These are phyloP conservation scores for Myotis davidii DNA, from an alignment of 2,113 vertebrate genomes.

Conservation along the genomic window DNA sequence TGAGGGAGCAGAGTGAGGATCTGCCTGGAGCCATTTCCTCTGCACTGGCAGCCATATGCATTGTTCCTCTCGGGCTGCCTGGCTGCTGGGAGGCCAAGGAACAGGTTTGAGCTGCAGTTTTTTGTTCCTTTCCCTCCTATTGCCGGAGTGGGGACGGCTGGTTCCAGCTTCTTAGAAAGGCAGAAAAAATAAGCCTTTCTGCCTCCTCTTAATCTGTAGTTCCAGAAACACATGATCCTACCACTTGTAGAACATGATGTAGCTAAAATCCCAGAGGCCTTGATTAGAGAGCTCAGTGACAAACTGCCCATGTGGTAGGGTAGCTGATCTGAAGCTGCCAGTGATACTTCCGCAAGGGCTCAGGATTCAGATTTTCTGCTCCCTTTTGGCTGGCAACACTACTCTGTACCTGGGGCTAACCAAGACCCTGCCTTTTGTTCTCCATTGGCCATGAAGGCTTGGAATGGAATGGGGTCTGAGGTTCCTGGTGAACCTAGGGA, in stretches of 20 bases:
- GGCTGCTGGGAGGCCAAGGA: slow-evolving; percentile 82
- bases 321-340: background rate
- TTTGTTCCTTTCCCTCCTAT: background rate
- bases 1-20: slow-evolving; percentile 52
- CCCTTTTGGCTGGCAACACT: background rate
- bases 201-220: background rate
- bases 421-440: background rate
- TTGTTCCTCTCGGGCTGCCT: slow-evolving; percentile 77
- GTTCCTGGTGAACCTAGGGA: background rate
- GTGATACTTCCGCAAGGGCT: background rate
- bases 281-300: background rate
- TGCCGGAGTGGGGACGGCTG: background rate
- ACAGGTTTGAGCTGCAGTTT: slow-evolving; percentile 78
- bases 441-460: background rate
- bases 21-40: slow-evolving; percentile 71
- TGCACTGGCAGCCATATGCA: slow-evolving; percentile 83
- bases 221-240: background rate
- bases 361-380: background rate
- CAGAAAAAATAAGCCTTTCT: slow-evolving; percentile 32
- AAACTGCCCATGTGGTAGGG: background rate
- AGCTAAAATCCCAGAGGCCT: background rate
- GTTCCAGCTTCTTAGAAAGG: background rate
- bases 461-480: background rate
- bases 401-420: background rate
- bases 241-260: background rate